Conservation (phyloP, 1,140 invertebrate species). For the Danaus melanippus region DNA sequence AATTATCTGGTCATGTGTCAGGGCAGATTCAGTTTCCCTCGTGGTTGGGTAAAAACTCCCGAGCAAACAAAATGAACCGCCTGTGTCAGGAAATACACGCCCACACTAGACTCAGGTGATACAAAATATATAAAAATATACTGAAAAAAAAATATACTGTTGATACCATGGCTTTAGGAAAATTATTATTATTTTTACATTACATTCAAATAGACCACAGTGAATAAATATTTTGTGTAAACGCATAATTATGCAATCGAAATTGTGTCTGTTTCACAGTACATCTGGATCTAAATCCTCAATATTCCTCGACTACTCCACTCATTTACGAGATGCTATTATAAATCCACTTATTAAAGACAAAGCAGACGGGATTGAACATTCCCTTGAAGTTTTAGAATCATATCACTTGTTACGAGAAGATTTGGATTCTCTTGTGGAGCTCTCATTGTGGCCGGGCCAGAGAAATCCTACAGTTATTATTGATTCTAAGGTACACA, state of each 20-base stretch:
- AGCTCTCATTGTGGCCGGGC: conserved; percentile 88
- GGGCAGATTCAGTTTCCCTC: conserved; percentile 91
- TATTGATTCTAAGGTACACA: conserved; percentile 83
- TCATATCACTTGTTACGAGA: conserved; percentile 90
- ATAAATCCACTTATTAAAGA: conserved; percentile 80
- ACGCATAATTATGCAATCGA: too few relatives aligned
- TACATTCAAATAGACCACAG: too few relatives aligned
- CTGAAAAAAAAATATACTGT: too few relatives aligned
- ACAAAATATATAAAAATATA: too few relatives aligned
- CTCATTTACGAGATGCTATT: conserved; percentile 80
- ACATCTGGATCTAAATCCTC: conserved; percentile 84
- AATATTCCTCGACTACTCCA: conserved; percentile 88
- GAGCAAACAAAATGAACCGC: conserved; percentile 83
- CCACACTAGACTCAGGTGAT: conserved; percentile 85
- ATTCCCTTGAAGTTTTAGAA: conserved; percentile 84
- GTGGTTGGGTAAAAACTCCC: conserved; percentile 97
- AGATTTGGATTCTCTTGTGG: conserved; percentile 90
- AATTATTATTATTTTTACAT: too few relatives aligned
- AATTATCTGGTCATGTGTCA: conserved; percentile 84
- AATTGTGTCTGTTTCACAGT: conserved; percentile 52
- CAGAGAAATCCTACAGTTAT: conserved; percentile 81
- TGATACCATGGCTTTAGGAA: too few relatives aligned
- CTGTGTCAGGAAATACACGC: conserved; percentile 86
- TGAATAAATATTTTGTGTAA: too few relatives aligned
- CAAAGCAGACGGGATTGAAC: conserved; percentile 80